Conservation (phyloP, 1,140 invertebrate genomes). For the Panagrolaimus sp. region DNA sequence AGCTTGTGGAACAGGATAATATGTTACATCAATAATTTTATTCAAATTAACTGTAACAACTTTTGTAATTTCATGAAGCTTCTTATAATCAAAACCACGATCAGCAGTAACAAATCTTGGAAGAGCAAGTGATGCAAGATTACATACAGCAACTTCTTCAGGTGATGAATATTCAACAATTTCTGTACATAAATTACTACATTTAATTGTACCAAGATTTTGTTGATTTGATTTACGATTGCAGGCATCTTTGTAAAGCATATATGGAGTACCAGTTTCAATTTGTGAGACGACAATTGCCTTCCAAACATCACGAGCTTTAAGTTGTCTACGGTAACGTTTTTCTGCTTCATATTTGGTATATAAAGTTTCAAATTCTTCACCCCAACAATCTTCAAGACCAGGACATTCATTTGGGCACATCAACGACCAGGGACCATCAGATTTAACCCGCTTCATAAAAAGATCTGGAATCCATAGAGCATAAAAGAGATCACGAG, state of each 20-base stretch:
- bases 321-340: slow-evolving; percentile 69
- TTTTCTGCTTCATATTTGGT: slow-evolving; percentile 76
- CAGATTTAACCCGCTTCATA: slow-evolving; percentile 82
- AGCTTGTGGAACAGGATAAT: slow-evolving; percentile 77
- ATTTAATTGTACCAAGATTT: slow-evolving; percentile 96
- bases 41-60: slow-evolving; percentile 64
- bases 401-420: slow-evolving; percentile 87
- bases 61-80: slow-evolving; percentile 80
- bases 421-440: slow-evolving; percentile 86
- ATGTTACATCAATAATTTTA: slow-evolving; percentile 87
- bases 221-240: slow-evolving; percentile 95
- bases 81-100: slow-evolving; percentile 74
- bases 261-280: slow-evolving; percentile 95
- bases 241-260: slow-evolving; percentile 75
- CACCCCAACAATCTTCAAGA: slow-evolving; percentile 80
- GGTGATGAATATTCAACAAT: slow-evolving; percentile 79
- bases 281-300: slow-evolving; percentile 88
- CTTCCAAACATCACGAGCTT: slow-evolving; percentile 82
- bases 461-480: slow-evolving; percentile 97
- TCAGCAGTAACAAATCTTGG: slow-evolving; percentile 82
- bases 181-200: slow-evolving; percentile 96
- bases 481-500: slow-evolving; percentile 88
- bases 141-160: slow-evolving; percentile 92
- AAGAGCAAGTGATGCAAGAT: slow-evolving; percentile 88
- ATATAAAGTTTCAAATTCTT: slow-evolving; percentile 85